These are phyloP conservation scores for Camptogramma bilineatum DNA, from an alignment of 2,888 invertebrate species.

Conservation along the genomic window DNA sequence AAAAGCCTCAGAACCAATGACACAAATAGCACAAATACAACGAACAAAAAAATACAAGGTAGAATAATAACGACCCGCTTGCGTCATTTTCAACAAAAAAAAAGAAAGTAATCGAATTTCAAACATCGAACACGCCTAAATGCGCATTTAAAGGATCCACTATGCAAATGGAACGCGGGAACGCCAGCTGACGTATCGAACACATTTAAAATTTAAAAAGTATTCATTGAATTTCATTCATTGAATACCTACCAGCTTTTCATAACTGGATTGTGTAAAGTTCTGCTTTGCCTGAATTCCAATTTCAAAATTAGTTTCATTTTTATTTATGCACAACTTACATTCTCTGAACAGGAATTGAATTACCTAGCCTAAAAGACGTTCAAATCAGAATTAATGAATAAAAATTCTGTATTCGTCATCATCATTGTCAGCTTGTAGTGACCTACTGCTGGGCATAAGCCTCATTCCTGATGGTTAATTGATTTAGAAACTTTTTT, in stretches of 20 bases:
- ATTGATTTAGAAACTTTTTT: too few relatives aligned
- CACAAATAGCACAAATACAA: neutral
- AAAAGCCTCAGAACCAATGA: neutral
- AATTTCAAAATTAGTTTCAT: neutral
- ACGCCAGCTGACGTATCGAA: constrained; percentile 45
- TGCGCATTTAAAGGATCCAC: constrained; percentile 26
- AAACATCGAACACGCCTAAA: constrained; percentile 34
- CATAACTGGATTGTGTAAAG: constrained; percentile 47
- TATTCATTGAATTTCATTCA: constrained; percentile 51
- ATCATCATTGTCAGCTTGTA: too few relatives aligned
- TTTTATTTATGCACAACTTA: neutral
- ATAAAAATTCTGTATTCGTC: too few relatives aligned
- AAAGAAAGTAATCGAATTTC: constrained; percentile 22
- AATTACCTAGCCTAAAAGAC: too few relatives aligned
- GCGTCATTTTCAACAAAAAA: constrained; percentile 6
- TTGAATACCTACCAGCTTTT: constrained; percentile 48
- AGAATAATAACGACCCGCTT: neutral
- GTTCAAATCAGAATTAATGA: too few relatives aligned
- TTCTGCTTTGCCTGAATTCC: neutral
- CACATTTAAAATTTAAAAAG: constrained; percentile 53
- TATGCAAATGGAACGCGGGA: constrained; percentile 39
- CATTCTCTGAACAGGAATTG: too few relatives aligned
- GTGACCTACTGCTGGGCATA: too few relatives aligned
- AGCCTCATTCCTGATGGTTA: too few relatives aligned
- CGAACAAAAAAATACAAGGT: constrained; percentile 1